These are phyloP conservation scores for Thera obeliscata DNA, from an alignment of 2,888 invertebrate genomes.

Conservation along the genomic window DNA sequence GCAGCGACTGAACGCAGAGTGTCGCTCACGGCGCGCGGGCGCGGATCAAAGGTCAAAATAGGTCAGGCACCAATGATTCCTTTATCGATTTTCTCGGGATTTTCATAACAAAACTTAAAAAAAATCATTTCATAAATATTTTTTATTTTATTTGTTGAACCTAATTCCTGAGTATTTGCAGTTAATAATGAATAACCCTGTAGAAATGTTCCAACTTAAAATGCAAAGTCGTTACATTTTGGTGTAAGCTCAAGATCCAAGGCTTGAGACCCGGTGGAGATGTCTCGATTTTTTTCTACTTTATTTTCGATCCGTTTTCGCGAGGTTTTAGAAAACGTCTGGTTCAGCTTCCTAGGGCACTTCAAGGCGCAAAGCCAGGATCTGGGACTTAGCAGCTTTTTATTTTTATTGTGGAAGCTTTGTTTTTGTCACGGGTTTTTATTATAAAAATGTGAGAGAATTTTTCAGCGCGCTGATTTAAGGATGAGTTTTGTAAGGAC, in stretches of 20 bases:
- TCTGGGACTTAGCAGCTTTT: constrained; percentile 32
- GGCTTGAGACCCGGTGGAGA: constrained; percentile 80
- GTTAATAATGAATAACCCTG: too few species aligned
- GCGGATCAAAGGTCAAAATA: too few species aligned
- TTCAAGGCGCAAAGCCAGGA: constrained; percentile 48
- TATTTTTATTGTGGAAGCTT: constrained; percentile 32
- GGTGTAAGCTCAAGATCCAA: constrained; percentile 70
- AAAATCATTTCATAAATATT: too few species aligned
- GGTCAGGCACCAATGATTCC: too few species aligned
- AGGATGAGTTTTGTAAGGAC: background rate
- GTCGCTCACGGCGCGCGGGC: too few species aligned
- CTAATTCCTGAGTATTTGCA: too few species aligned
- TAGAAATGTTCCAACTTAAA: too few species aligned
- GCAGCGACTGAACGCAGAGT: too few species aligned
- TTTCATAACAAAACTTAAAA: too few species aligned
- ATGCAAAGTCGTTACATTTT: constrained; percentile 33
- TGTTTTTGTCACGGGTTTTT: constrained; percentile 34
- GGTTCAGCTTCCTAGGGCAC: constrained; percentile 71
- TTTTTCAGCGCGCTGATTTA: constrained; percentile 13
- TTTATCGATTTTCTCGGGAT: too few species aligned
- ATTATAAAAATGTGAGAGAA: constrained; percentile 19
- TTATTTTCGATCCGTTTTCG: constrained; percentile 80
- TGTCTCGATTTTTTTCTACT: constrained; percentile 82
- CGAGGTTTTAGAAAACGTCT: constrained; percentile 77
- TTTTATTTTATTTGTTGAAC: too few species aligned